Base-by-base conservation (phyloP, 2,797 vertebrate genomes). In the Hoplostethus mediterraneus region DNA sequence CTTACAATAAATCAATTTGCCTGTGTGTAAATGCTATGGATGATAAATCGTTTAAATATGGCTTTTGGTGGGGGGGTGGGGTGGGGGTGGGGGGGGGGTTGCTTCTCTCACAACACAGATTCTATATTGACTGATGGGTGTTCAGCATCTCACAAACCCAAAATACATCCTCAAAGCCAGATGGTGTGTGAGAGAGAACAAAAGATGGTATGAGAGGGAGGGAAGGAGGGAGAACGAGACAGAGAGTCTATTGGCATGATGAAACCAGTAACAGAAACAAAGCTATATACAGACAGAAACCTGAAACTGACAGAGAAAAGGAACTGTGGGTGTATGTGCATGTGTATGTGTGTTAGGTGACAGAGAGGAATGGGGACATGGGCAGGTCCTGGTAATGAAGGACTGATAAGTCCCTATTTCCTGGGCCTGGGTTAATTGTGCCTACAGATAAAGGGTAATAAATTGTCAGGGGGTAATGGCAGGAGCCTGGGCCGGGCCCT, bases 361-460 rank as follows among this genome's bases (percentile, higher is more conserved):
- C 92, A 91, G 79, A 89, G 91, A 93, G 70, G 86, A 86, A 93
- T 93, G 90, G 83, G 89, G 77, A 93, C 92, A 93, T 88, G 86
- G 83, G 84, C 90, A 88, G 87, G 90, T 89, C 86, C 84, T 91
- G 80, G 90, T 93, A 92, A 93, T 94, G 90, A 94, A 92, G 89
- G 92, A 88, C 92, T 90, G 93, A 93, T 93, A 94, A 94, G 90
- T 93, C 88, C 86, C 90, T 89, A 89, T 91, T 93, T 93, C 87
- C 87, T 82, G 85, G 84, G 89, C 90, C 86, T 84, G 92, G 94
- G 95, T 95, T 95, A 95, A 95, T 95, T 95, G 94, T 91, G 91
- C 87, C 87, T 86, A 87, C 89, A 94, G 94, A 95, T 95, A 95
- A 95, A 93, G 89, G 86, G 90, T 93, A 94, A 95, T 95, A 95